A percentile compares a stretch with the other conserved stretches of the same genome.
These are phyloP conservation scores for Grantiella picta DNA, from an alignment of 2,113 vertebrate species.

Conservation along the genomic window DNA sequence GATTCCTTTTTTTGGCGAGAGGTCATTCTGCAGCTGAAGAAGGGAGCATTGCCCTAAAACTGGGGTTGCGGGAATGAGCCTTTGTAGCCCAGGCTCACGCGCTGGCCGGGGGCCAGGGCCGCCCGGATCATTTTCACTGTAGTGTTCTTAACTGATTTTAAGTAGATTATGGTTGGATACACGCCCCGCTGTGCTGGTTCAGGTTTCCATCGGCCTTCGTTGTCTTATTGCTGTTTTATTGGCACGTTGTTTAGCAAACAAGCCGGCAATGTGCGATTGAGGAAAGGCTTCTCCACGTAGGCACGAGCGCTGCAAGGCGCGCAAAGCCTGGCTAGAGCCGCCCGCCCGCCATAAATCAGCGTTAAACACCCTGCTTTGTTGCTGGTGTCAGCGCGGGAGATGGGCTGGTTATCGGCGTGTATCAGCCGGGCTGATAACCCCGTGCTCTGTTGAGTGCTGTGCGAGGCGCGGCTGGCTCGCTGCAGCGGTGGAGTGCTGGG, in stretches of 20 bases:
- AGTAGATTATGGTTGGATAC: constrained; percentile 24
- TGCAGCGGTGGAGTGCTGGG: constrained; percentile 62
- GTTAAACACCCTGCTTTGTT: constrained; percentile 28
- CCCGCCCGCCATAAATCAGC: not conserved
- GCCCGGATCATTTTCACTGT: not conserved
- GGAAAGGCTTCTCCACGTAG: not conserved
- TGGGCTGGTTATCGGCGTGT: constrained; percentile 77
- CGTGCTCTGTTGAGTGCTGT: constrained; percentile 71
- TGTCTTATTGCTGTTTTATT: not conserved
- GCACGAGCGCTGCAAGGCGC: not conserved
- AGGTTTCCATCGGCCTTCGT: not conserved
- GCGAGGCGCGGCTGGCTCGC: constrained; percentile 75
- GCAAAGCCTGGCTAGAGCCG: not conserved
- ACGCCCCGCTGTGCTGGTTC: not conserved
- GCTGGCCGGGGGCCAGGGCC: not conserved
- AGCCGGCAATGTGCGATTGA: not conserved
- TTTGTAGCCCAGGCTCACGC: not conserved
- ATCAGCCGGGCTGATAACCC: constrained; percentile 84
- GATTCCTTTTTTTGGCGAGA: not conserved
- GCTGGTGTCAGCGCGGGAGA: constrained; percentile 76
- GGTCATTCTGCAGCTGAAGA: not conserved
- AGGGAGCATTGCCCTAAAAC: not conserved
- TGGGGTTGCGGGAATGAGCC: rapidly evolving
- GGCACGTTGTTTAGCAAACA: not conserved
- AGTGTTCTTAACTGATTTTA: constrained; percentile 50